A percentile compares a stretch with the other conserved stretches of the same genome.
Conservation (phyloP, 2,888 invertebrate species). For the Trilocha varians region DNA sequence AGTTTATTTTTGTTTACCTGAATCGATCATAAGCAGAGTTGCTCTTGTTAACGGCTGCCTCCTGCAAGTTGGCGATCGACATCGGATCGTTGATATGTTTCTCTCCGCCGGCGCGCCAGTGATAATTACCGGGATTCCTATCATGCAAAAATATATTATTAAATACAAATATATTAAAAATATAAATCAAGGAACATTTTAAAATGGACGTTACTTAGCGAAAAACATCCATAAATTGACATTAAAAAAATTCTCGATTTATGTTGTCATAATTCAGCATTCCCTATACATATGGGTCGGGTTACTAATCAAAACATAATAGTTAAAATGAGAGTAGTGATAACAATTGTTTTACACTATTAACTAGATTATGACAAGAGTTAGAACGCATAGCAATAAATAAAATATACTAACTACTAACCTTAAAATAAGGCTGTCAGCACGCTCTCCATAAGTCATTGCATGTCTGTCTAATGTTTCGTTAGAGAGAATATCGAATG, state of each 20-base stretch:
- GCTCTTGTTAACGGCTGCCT: conserved; percentile 89
- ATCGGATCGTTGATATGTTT: conserved; percentile 97
- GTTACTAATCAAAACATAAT: too few relatives aligned
- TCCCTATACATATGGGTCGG: too few relatives aligned
- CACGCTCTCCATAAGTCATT: conserved; percentile 79
- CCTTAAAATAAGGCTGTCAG: conserved; percentile 82
- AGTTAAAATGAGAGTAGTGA: too few relatives aligned
- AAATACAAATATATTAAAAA: too few relatives aligned
- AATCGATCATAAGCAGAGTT: conserved; percentile 86
- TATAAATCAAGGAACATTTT: too few relatives aligned
- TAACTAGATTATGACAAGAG: too few relatives aligned
- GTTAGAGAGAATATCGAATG: conserved; percentile 87
- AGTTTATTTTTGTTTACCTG: conserved; percentile 27
- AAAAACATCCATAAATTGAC: too few relatives aligned
- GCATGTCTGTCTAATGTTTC: conserved; percentile 89
- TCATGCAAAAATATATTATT: too few relatives aligned
- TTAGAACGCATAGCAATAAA: not conserved
- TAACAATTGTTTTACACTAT: too few relatives aligned
- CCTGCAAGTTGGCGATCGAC: conserved; percentile 81
- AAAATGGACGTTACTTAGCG: too few relatives aligned
- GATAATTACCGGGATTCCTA: conserved; percentile 95
- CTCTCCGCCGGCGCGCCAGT: conserved; percentile 98
- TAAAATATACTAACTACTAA: conserved; percentile 23
- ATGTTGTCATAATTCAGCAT: too few relatives aligned
- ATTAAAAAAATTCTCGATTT: not conserved